Percentiles rank a stretch among this genome's conserved stretches.
Evolutionary conservation across 2,113 vertebrate genomes (phyloP).

Genomic region (Lepus americanus): DNA sequence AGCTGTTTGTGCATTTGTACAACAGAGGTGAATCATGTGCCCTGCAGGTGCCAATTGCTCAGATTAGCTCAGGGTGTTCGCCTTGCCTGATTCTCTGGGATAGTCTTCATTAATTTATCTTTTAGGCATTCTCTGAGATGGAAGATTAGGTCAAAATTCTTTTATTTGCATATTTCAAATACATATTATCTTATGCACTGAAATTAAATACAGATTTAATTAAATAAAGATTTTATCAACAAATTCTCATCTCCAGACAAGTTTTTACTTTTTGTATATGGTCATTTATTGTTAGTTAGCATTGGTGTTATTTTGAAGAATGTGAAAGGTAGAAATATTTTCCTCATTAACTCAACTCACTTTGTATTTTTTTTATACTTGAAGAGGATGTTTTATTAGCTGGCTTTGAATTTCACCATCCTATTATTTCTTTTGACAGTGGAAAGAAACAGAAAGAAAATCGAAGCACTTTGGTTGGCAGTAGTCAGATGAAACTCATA

Average conservation of each 20-base stretch:
- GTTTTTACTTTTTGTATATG: not conserved
- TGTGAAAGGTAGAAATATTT: not conserved
- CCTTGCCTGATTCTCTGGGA: not conserved
- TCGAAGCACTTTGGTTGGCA: conserved; percentile 59
- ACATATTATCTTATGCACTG: not conserved
- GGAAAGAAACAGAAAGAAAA: conserved; percentile 31
- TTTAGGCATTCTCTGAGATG: not conserved
- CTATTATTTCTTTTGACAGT: conserved; percentile 57
- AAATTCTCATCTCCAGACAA: not conserved
- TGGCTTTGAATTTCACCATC: conserved; percentile 55
- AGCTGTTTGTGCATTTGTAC: not conserved
- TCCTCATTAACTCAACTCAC: not conserved
- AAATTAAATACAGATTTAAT: not conserved
- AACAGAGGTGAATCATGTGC: not conserved
- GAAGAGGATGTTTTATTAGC: not conserved
- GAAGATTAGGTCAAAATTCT: conserved; percentile 8
- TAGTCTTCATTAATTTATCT: not conserved
- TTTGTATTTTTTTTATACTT: conserved; percentile 57
- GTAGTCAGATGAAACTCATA: conserved; percentile 69
- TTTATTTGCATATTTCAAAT: not conserved
- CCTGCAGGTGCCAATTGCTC: not conserved
- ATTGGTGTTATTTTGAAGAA: conserved; percentile 15
- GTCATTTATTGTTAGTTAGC: not conserved
- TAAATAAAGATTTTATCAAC: not conserved
- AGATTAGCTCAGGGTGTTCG: not conserved